Evolutionary conservation across 2,797 vertebrate species (phyloP).

Genomic region (Eospalax fontanierii): DNA sequence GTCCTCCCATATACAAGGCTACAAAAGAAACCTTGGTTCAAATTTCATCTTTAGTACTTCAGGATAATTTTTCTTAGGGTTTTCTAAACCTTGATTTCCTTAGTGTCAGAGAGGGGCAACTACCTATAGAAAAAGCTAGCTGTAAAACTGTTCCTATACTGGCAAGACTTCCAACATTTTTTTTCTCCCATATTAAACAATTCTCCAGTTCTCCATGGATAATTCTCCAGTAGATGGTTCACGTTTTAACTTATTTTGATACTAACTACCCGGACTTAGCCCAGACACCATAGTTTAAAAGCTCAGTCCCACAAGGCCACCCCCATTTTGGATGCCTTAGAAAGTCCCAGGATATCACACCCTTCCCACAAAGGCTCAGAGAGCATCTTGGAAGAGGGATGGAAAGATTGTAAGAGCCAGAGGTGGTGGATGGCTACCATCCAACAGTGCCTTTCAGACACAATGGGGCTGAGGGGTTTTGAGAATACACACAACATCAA

Average conservation of each 20-base stretch:
- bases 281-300: not conserved
- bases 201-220: not conserved
- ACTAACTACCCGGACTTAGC: not conserved
- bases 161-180: not conserved
- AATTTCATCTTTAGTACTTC: not conserved
- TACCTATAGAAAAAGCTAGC: not conserved
- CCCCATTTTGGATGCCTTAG: not conserved
- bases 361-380: no score
- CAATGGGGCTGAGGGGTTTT: no score
- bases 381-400: no score
- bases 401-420: no score
- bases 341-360: not conserved
- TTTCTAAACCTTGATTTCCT: not conserved
- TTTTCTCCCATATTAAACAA: not conserved
- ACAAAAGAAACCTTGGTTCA: not conserved
- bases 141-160: not conserved
- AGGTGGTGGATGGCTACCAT: no score
- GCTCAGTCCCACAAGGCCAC: not conserved
- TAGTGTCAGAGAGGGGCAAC: not conserved
- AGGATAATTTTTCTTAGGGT: not conserved
- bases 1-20: not conserved
- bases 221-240: not conserved
- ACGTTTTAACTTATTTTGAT: not conserved
- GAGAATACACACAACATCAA: no score
- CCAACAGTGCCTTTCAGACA: no score